Evolutionary conservation across 2,888 invertebrate genomes (phyloP), one percentile per base, ranked within the genome.

Genomic region (Ophion costatus): DNA sequence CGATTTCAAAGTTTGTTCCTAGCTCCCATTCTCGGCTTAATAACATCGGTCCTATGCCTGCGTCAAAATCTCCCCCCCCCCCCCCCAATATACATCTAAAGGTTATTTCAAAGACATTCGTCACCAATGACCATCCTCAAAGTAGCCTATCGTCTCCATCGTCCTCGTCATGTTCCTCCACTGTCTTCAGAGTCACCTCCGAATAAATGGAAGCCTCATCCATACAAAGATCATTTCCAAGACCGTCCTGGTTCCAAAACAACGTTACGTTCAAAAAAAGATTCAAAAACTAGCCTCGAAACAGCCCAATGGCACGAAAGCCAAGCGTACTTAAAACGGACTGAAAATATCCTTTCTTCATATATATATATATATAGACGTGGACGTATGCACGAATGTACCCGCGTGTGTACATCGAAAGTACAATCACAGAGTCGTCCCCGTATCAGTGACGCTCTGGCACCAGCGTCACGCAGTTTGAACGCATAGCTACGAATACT

Each of bases 11-110:
- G 42, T 51, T 45, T 61, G 51, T 22, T 51, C 74, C 63, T 70
- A n/a, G 76, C 57, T 77, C 59, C 73, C 66, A 66, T 80, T 85
- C 64, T 57, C 42, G 70, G 73, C 80, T 85, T 77, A 82, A 80
- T 73, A 80, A 77, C 57, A 67, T 56, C 63, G 73, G 66, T 66
- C 75, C 22, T 61, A 63, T 63, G 24, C 67, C 61, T 11, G n/a
- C 20, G 29, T 80, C 66, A 42, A 22, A 45, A 74, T 73, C 42
- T 74, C 24, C 24, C 33, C 11, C 6, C 24, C 42, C 67, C 24
- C 24, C 33, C 11, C 6, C 24, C 64, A n/a, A 66, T 38, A 38
- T 6, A 38, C 9, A 38, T 38, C 38, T 4, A 4, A 38, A 38
- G 38, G 7, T 38, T 38, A 38, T 38, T 38, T 9, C 38, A 7